A percentile compares a stretch with the other conserved stretches of the same genome.
These are phyloP conservation scores for Leptosomus discolor DNA, from an alignment of 2,113 vertebrate genomes.

Conservation along the genomic window DNA sequence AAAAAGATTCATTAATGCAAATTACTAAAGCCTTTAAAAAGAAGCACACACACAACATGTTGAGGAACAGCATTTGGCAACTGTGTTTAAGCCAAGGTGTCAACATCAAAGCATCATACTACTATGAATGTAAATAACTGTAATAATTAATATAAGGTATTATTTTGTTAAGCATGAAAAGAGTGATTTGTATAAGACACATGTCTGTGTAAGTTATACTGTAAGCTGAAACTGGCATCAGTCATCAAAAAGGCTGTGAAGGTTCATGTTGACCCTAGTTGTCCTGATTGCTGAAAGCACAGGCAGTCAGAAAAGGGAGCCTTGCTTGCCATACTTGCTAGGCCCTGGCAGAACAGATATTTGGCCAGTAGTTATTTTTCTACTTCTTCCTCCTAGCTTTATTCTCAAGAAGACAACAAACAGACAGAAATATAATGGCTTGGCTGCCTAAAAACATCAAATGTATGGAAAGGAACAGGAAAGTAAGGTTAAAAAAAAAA, in stretches of 20 bases:
- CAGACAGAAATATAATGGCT: background rate
- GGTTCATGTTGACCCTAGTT: background rate
- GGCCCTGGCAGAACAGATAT: background rate
- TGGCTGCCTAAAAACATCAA: background rate
- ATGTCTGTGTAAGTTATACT: background rate
- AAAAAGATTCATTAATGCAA: background rate
- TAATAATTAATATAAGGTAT: background rate
- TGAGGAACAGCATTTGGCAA: background rate
- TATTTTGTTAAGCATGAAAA: background rate
- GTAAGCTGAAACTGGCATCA: background rate
- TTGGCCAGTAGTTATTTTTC: background rate
- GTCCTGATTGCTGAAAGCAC: background rate
- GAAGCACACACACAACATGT: background rate
- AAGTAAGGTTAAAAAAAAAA: background rate
- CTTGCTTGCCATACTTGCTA: background rate
- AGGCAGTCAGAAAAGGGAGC: background rate
- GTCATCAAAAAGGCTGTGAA: background rate
- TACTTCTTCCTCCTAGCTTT: background rate
- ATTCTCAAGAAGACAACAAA: background rate
- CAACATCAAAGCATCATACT: background rate
- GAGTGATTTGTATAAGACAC: background rate
- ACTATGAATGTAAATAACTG: background rate
- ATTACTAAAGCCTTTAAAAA: background rate
- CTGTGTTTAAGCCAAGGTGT: background rate
- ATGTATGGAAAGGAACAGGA: background rate